Evolutionary conservation across 2,113 vertebrate species (phyloP), one percentile per base, ranked within the genome.

Genomic region (Ailuropoda melanoleuca): DNA sequence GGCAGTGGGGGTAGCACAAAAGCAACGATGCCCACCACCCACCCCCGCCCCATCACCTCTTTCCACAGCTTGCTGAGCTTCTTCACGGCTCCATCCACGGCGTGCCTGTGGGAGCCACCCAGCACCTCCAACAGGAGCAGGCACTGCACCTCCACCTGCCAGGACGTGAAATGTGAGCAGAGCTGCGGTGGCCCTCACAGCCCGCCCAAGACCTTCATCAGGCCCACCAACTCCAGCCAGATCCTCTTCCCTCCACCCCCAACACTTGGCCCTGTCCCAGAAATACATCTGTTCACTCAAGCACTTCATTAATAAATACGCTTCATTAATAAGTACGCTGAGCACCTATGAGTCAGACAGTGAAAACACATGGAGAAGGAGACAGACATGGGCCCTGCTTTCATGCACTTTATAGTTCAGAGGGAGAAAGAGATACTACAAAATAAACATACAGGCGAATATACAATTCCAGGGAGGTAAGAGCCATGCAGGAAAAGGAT

Each of bases 141-240:
- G 95, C 99, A 99, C 98, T 99, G 99, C 95, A 99, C 99, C 95
- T 99, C 99, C 97, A 99, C 99, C 99, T 99, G 98, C 53, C 58
- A 88, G 6, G 46, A 48, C 0, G 0, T 0, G 24, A 37, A 6
- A 64, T 0, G 17, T 14, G 6, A 80, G 15, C 12, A 12, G 48
- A 37, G 60, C 13, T 15, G 50, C 90, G 1, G 0, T 1, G 56
- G 46, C 70, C 77, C 84, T 89, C 64, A 23, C 0, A 13, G 39
- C 13, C 77, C 60, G 48, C 31, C 58, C 11, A 4, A 72, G 46
- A 46, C 39, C 85, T 68, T 21, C n/a, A 0, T 12, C n/a, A 21
- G 58, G 18, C 19, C 82, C 50, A 84, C 43, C 19, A 12, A n/a
- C 34, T 58, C 81, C 24, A 60, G 31, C 8, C 18, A 50, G 39